phyloP scores from a whole-genome alignment of 2,113 vertebrate genomes.

The Rhabdomys dilectus region DNA sequence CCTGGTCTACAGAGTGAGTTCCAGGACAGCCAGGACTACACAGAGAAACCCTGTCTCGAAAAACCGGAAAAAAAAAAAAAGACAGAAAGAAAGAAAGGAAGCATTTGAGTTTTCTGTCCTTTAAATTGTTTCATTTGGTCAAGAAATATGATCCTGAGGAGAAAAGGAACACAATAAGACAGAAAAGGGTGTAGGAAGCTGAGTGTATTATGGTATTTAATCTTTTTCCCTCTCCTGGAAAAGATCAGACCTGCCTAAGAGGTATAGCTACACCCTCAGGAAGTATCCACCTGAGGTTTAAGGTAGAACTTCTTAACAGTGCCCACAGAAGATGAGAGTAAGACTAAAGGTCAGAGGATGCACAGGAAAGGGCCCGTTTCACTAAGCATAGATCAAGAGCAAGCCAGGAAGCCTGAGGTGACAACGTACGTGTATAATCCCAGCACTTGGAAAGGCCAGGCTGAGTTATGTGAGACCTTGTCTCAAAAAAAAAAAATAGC shows the following conservation, averaged over 20 bases:
- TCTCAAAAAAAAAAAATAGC: background rate
- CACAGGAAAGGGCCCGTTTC: background rate
- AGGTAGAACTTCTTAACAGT: background rate
- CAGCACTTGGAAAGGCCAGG: background rate
- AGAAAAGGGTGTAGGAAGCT: background rate
- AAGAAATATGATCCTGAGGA: background rate
- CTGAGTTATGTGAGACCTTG: background rate
- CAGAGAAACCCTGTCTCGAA: too few relatives aligned
- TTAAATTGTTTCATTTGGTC: background rate
- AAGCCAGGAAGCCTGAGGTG: background rate
- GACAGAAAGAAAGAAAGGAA: too few relatives aligned
- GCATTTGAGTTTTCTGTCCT: background rate
- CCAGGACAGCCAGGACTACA: too few relatives aligned
- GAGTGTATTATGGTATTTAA: background rate
- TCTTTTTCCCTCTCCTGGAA: background rate
- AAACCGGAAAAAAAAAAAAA: too few relatives aligned
- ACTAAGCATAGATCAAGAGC: background rate
- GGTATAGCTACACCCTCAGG: background rate
- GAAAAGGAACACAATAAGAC: background rate
- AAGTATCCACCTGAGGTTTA: background rate
- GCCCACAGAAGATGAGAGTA: background rate
- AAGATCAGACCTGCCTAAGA: background rate
- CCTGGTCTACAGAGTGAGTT: too few relatives aligned
- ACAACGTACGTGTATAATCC: background rate
- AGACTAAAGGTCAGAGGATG: background rate